Conservation (phyloP, 2,888 invertebrate genomes). For the Dilophus febrilis region DNA sequence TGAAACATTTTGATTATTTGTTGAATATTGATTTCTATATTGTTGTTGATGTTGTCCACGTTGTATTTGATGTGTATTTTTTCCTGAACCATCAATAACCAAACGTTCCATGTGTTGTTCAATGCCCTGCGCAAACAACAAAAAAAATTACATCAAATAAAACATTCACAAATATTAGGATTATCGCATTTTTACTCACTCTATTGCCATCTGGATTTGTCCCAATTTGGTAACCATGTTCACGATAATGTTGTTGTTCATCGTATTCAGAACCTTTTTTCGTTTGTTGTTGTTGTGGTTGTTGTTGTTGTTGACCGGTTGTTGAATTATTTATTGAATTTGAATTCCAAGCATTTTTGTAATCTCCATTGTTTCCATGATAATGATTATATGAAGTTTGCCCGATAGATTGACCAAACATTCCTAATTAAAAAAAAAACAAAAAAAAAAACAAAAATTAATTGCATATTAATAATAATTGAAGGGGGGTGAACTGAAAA, state of each 20-base stretch:
- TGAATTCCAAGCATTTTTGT: conserved; percentile 66
- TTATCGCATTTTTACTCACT: conserved; percentile 3
- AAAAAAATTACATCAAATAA: background rate
- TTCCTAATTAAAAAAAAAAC: conserved; percentile 5
- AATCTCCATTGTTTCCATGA: conserved; percentile 63
- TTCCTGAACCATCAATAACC: conserved; percentile 21
- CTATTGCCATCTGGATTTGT: conserved; percentile 9
- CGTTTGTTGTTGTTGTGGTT: too few species aligned
- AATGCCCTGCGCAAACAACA: conserved; percentile 35
- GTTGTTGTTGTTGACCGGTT: conserved; percentile 6
- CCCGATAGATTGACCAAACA: conserved; percentile 41
- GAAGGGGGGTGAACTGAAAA: background rate
- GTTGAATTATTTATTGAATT: conserved; percentile 38
- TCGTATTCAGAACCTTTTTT: conserved; percentile 50
- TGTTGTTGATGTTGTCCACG: conserved; percentile 1
- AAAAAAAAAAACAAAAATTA: conserved; percentile 1
- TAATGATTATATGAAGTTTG: conserved; percentile 67
- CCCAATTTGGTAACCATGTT: conserved; percentile 41
- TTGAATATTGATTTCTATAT: conserved; percentile 1
- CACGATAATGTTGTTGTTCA: too few species aligned
- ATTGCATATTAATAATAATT: background rate
- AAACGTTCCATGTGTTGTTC: conserved; percentile 68
- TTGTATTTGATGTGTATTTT: conserved; percentile 5
- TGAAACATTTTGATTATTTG: too few species aligned
- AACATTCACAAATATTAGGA: background rate